A percentile compares a stretch with the other conserved stretches of the same genome.
phyloP scores from a whole-genome alignment of 2,888 invertebrate genomes.

The Drosophila dives region DNA sequence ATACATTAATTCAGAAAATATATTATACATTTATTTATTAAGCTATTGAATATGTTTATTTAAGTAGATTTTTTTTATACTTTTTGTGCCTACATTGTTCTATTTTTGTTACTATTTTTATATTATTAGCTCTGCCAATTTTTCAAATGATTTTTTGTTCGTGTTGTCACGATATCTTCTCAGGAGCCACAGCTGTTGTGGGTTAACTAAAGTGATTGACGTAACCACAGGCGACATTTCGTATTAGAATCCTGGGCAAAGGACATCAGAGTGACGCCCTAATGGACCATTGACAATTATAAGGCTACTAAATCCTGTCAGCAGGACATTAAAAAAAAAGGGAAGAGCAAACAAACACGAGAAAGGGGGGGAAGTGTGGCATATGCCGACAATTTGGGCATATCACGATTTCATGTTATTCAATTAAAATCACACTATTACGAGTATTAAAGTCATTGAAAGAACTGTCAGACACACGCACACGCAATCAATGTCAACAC shows the following conservation, averaged over 20 bases:
- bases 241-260: slow-evolving; percentile 13
- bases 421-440: slow-evolving; percentile 78
- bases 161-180: slow-evolving; percentile 40
- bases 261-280: slow-evolving; percentile 43
- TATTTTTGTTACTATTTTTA: background rate
- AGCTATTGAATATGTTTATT: background rate
- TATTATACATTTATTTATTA: background rate
- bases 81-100: background rate
- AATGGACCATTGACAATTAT: slow-evolving; percentile 78
- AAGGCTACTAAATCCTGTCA: slow-evolving; percentile 71
- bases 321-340: slow-evolving; percentile 14
- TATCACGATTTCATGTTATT: slow-evolving; percentile 69
- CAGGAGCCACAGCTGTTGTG: slow-evolving; percentile 13
- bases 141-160: slow-evolving; percentile 6
- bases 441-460: slow-evolving; percentile 66
- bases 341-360: slow-evolving; percentile 42
- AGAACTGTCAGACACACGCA: slow-evolving; percentile 73
- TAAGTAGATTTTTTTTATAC: background rate
- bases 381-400: slow-evolving; percentile 1
- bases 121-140: background rate
- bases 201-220: slow-evolving; percentile 61
- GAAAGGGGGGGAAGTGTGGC: background rate
- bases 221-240: slow-evolving; percentile 52
- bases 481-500: slow-evolving; percentile 52
- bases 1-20: background rate